Base-by-base conservation (phyloP, 2,113 vertebrate species). In the Phycodurus eques region DNA sequence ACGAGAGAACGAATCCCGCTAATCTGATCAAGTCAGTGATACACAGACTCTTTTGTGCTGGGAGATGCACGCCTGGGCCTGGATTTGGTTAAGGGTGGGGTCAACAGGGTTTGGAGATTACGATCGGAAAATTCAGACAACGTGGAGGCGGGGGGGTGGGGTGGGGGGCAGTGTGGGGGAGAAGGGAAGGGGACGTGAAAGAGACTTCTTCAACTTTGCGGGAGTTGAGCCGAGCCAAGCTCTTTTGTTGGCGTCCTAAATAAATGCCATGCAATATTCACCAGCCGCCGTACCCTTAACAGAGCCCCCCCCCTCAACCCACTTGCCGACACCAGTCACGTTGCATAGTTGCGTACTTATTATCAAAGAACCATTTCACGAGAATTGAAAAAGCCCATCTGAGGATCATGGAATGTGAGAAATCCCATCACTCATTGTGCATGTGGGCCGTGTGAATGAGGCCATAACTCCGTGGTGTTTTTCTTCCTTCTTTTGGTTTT, bases 11-110 rank as follows among this genome's bases (percentile, higher is more conserved):
- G 64, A 78, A 57, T 78, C 73, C 72, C 73, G 69, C 72, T 83
- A 87, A 89, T 88, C 83, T 85, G 83, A 87, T 88, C 73, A 72
- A 84, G 75, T 76, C 67, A 71, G 39, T 77, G 77, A 88, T 83
- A 83, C 77, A 85, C 82, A 85, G 72, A 56, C 46, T 61, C 78
- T 78, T 86, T 86, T 84, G 81, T 78, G 57, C 42, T 3, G 33
- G 59, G 54, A 59, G 67, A 67, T 3, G 64, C 56, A 75, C 67
- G 63, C 61, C 56, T 51, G 51, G 64, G 19, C 51, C 19, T 53
- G 51, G 51, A 20, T 53, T 53, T n/a, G 73, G 51, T n/a, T 20
- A 44, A 73, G 82, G 62, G 67, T 63, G 71, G 72, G 73, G 63
- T n/a, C 43, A 64, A 20, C 11, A 9, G 20, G 8, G 35, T 7